phyloP scores from a whole-genome alignment of 2,113 vertebrate genomes.

The Pelecanoides urinatrix region DNA sequence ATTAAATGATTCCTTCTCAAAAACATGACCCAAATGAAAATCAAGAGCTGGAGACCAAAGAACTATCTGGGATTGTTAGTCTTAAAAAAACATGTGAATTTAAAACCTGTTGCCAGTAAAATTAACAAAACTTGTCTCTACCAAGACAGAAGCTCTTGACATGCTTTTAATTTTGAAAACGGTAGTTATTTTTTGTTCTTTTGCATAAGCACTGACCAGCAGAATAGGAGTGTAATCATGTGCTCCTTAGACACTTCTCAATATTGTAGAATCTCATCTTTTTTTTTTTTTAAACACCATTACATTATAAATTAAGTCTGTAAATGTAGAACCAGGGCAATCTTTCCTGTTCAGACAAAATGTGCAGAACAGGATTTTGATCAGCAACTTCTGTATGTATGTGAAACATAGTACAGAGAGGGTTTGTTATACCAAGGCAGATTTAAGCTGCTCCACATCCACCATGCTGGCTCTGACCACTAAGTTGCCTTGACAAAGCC shows the following conservation, averaged over 20 bases:
- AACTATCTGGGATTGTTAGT: not conserved
- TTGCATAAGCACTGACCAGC: not conserved
- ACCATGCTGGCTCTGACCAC: not conserved
- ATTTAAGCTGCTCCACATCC: not conserved
- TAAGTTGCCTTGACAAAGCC: not conserved
- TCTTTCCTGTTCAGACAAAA: not conserved
- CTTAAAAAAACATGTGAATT: not conserved
- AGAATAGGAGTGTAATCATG: not conserved
- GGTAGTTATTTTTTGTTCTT: not conserved
- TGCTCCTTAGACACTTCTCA: not conserved
- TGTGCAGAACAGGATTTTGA: not conserved
- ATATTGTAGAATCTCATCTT: not conserved
- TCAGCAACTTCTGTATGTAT: not conserved
- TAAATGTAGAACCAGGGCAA: not conserved
- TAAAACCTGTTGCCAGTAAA: not conserved
- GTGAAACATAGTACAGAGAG: rapidly evolving
- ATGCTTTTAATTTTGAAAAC: not conserved
- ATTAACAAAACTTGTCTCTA: not conserved
- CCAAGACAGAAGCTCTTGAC: not conserved
- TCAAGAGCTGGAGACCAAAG: not conserved
- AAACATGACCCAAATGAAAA: not conserved
- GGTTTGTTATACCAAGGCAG: not conserved
- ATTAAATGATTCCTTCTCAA: not conserved
- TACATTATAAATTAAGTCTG: not conserved
- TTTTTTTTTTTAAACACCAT: not conserved